A percentile compares a stretch with the other conserved stretches of the same genome.
phyloP scores from a whole-genome alignment of 1,140 invertebrate species.

The Polyergus mexicanus region DNA sequence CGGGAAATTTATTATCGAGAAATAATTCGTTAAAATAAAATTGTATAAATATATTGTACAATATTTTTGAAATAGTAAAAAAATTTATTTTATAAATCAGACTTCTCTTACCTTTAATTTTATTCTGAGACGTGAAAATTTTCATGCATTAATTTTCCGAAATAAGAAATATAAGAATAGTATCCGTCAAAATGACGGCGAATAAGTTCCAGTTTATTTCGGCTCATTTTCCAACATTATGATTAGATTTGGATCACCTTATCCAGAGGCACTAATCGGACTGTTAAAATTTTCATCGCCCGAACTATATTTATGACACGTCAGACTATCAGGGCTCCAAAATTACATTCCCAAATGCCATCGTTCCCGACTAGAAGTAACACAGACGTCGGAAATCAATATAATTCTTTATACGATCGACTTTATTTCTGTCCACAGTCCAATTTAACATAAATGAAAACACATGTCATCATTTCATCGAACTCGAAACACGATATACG shows the following conservation, averaged over 20 bases:
- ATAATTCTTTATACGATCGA: constrained; percentile 55
- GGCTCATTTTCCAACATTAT: constrained; percentile 48
- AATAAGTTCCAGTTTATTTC: constrained; percentile 35
- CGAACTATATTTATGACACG: constrained; percentile 58
- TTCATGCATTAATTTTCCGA: constrained; percentile 21
- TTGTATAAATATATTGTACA: not conserved
- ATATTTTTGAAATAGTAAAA: not conserved
- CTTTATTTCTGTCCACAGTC: constrained; percentile 35
- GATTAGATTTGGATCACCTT: constrained; percentile 37
- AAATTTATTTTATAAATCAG: not conserved
- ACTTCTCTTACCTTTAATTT: constrained; percentile 2
- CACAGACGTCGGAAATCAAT: constrained; percentile 58
- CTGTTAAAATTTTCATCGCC: constrained; percentile 56
- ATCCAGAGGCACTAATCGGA: constrained; percentile 48
- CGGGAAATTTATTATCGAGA: too few species aligned
- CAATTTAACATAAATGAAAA: constrained; percentile 42
- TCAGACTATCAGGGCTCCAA: constrained; percentile 40
- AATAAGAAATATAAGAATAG: constrained; percentile 36
- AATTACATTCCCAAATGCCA: constrained; percentile 53
- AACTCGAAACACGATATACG: not conserved
- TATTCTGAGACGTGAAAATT: constrained; percentile 2
- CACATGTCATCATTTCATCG: constrained; percentile 41
- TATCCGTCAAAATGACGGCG: not conserved
- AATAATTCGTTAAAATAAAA: constrained; percentile 6
- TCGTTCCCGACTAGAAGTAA: constrained; percentile 41